Conservation (phyloP, 2,888 invertebrate species). For the Lepetodrilus schrolli region DNA sequence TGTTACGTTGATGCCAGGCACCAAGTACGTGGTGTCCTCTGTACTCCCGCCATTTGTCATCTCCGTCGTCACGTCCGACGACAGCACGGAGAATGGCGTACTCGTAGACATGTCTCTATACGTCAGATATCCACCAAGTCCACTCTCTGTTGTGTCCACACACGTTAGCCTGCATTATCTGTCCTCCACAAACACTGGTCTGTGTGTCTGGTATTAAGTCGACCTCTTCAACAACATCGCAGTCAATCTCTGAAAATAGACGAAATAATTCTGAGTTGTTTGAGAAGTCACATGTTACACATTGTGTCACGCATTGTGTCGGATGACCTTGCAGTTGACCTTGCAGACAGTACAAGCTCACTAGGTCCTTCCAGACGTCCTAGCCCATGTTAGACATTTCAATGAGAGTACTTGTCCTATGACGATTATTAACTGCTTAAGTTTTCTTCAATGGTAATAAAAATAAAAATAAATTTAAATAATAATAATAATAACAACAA, state of each 20-base stretch:
- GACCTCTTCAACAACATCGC: not conserved
- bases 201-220: not conserved
- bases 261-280: not conserved
- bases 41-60: not conserved
- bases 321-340: too few species aligned
- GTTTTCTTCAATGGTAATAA: too few species aligned
- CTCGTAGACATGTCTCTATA: not conserved
- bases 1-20: conserved; percentile 19
- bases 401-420: too few species aligned
- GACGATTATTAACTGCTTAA: too few species aligned
- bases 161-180: not conserved
- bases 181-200: not conserved
- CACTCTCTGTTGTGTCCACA: not conserved
- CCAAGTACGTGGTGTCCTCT: conserved; percentile 22
- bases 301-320: too few species aligned
- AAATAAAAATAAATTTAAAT: too few species aligned
- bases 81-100: not conserved
- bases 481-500: too few species aligned
- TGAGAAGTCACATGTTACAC: too few species aligned
- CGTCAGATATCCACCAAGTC: not conserved
- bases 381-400: too few species aligned
- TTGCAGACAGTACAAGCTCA: too few species aligned
- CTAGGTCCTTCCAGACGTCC: too few species aligned
- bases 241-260: not conserved
- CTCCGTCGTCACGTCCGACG: not conserved